A percentile compares a stretch with the other conserved stretches of the same genome.
phyloP scores from a whole-genome alignment of 2,888 invertebrate genomes.

The Oscheius sp. region DNA sequence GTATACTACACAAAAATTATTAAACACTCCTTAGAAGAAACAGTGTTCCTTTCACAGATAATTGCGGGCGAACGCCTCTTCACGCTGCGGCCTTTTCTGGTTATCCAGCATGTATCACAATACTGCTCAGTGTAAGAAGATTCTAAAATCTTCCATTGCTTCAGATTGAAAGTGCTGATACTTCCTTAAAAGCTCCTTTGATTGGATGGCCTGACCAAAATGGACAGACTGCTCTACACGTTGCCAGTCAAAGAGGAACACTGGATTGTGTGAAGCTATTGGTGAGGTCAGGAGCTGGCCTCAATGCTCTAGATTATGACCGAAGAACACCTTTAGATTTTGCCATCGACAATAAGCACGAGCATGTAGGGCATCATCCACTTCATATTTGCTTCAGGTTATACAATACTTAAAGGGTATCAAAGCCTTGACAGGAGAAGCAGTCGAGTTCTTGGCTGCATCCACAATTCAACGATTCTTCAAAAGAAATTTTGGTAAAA shows the following conservation, averaged over 20 bases:
- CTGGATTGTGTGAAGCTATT: conserved; percentile 47
- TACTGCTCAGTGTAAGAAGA: conserved; percentile 45
- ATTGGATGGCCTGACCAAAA: conserved; percentile 48
- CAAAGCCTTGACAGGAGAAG: conserved; percentile 33
- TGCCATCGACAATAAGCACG: conserved; percentile 30
- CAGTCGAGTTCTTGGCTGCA: conserved; percentile 30
- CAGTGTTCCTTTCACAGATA: conserved; percentile 46
- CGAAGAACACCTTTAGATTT: conserved; percentile 53
- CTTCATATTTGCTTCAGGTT: conserved; percentile 23
- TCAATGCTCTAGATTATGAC: conserved; percentile 47
- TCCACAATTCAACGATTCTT: conserved; percentile 24
- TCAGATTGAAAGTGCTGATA: conserved; percentile 55
- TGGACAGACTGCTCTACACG: conserved; percentile 57
- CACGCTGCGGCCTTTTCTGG: conserved; percentile 67
- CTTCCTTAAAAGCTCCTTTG: conserved; percentile 37
- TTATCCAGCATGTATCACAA: conserved; percentile 58
- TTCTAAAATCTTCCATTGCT: background rate
- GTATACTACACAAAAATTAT: background rate
- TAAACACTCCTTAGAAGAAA: background rate
- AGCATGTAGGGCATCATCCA: background rate
- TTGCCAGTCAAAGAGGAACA: conserved; percentile 36
- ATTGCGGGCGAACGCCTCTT: conserved; percentile 56
- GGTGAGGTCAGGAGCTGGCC: conserved; percentile 45
- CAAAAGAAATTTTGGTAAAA: background rate
- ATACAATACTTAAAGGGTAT: conserved; percentile 34